These are phyloP conservation scores for Echinometra lucunter DNA, from an alignment of 53 echinoderm and acorn worm species.

Conservation along the genomic window DNA sequence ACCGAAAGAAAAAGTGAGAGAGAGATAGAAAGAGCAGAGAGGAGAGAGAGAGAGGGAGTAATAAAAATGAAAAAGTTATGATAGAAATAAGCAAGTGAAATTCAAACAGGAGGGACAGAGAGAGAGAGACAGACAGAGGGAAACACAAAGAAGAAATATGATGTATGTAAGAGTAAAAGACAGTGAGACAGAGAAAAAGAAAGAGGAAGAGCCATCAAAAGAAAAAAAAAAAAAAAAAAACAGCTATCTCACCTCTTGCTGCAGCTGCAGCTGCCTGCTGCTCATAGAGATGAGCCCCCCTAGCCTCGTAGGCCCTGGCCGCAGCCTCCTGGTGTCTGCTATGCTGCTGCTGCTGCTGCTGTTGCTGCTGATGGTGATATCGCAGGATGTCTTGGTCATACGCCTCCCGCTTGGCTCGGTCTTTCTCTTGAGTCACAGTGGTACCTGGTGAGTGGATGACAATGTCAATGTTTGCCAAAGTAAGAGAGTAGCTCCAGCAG, in stretches of 20 bases:
- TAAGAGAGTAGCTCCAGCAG: background rate
- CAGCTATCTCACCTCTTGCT: conserved; percentile 28
- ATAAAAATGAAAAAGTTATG: background rate
- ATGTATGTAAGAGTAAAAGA: background rate
- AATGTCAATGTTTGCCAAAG: background rate
- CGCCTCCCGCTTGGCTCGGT: conserved; percentile 48
- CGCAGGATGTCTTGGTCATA: conserved; percentile 54
- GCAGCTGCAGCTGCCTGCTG: conserved; percentile 53
- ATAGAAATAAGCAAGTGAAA: too few relatives aligned
- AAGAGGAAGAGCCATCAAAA: background rate
- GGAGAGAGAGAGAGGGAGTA: background rate
- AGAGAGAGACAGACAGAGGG: background rate
- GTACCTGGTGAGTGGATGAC: conserved; percentile 14
- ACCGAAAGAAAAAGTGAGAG: background rate
- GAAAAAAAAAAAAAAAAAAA: background rate
- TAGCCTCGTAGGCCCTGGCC: conserved; percentile 58
- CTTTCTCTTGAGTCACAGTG: conserved; percentile 36
- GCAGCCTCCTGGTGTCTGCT: conserved; percentile 69
- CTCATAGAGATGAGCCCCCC: conserved; percentile 35
- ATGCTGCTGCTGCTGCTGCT: conserved; percentile 73
- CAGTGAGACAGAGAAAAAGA: background rate
- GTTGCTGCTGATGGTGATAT: conserved; percentile 58
- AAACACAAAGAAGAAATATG: background rate
- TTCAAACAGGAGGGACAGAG: too few relatives aligned
- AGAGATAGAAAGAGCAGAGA: background rate